Conservation (phyloP, 2,113 vertebrate species). For the Pomatostomus ruficeps region DNA sequence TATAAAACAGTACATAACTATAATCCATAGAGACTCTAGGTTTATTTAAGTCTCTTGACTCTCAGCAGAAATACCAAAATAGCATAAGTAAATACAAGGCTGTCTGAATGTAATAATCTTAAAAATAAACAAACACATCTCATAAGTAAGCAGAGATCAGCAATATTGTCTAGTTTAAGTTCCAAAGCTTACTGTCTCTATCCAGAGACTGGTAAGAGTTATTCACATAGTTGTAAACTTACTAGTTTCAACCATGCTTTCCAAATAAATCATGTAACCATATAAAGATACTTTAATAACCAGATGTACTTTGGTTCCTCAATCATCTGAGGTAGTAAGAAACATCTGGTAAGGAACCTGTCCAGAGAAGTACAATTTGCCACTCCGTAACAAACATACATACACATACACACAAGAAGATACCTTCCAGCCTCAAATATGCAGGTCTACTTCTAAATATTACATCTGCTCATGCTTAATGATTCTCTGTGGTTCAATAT, state of each 20-base stretch:
- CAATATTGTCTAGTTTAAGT: conserved; percentile 20
- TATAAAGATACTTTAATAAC: conserved; percentile 68
- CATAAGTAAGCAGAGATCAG: not conserved
- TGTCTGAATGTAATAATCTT: conserved; percentile 29
- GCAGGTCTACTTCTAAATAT: not conserved
- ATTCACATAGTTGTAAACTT: conserved; percentile 20
- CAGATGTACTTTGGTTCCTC: conserved; percentile 60
- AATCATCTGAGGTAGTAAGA: conserved; percentile 55
- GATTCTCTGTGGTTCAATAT: conserved; percentile 30
- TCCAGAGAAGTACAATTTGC: conserved; percentile 49
- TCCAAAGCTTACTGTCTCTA: conserved; percentile 16
- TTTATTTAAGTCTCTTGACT: conserved; percentile 61
- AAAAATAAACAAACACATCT: conserved; percentile 13
- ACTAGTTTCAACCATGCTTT: conserved; percentile 34
- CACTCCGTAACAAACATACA: not conserved
- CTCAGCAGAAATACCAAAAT: conserved; percentile 36
- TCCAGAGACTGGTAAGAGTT: conserved; percentile 37
- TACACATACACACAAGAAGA: not conserved
- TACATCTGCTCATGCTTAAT: conserved; percentile 37
- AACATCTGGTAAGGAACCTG: conserved; percentile 70
- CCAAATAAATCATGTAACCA: conserved; percentile 58
- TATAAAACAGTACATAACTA: conserved; percentile 62
- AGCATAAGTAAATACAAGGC: conserved; percentile 11
- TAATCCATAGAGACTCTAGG: conserved; percentile 30
- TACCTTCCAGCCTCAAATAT: conserved; percentile 45